A percentile compares a stretch with the other conserved stretches of the same genome.
phyloP scores from a whole-genome alignment of 2,113 vertebrate genomes.

The Diglossa brunneiventris region DNA sequence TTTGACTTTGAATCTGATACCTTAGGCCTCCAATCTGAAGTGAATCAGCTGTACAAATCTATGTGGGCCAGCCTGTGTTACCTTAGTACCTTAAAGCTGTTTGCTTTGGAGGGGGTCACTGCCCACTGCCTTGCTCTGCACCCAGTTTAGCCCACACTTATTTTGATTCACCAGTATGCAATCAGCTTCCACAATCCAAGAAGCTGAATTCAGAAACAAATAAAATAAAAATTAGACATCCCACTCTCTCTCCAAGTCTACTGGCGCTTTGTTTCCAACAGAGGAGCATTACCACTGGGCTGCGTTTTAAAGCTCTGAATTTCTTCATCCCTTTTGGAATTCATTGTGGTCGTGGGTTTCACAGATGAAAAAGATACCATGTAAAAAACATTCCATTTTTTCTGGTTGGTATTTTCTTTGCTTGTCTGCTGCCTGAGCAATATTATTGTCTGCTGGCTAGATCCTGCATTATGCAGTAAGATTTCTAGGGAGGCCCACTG shows the following conservation, averaged over 20 bases:
- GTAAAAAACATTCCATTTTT: background rate
- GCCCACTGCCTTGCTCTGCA: background rate
- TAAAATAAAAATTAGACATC: background rate
- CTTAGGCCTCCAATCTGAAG: background rate
- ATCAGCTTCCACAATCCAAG: background rate
- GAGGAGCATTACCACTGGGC: background rate
- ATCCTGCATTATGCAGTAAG: background rate
- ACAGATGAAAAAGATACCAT: background rate
- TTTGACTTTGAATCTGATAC: background rate
- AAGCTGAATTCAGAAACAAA: background rate
- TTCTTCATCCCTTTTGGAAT: background rate
- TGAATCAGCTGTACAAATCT: background rate
- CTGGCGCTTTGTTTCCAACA: background rate
- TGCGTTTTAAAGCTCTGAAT: background rate
- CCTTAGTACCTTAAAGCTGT: background rate
- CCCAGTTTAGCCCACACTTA: background rate
- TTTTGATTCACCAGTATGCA: background rate
- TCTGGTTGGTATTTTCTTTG: background rate
- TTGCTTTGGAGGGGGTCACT: background rate
- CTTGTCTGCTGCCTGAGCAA: background rate
- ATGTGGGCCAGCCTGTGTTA: background rate
- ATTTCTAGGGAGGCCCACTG: background rate
- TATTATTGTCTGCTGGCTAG: background rate
- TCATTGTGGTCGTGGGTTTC: background rate
- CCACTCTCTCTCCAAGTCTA: background rate